Percentiles rank a stretch among this genome's conserved stretches.
Conservation (phyloP, 2,888 invertebrate genomes). For the Thysanoteuthis rhombus region DNA sequence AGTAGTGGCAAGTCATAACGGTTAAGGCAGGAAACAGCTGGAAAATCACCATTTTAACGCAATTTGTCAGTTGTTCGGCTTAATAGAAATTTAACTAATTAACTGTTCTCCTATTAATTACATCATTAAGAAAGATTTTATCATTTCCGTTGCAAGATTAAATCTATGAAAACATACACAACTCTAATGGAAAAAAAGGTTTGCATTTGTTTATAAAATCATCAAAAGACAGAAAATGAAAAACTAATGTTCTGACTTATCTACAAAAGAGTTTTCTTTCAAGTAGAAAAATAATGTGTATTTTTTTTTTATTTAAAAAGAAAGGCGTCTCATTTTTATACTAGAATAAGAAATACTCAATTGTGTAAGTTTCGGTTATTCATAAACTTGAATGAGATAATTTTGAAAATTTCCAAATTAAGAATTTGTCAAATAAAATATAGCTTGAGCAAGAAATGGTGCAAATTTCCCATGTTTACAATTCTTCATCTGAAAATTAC, state of each 20-base stretch:
- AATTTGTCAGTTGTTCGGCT: constrained; percentile 20
- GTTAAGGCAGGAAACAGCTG: constrained; percentile 37
- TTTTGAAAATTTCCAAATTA: too few relatives aligned
- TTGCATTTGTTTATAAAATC: not conserved
- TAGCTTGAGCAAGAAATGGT: too few relatives aligned
- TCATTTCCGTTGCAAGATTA: not conserved
- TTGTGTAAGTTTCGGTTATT: not conserved
- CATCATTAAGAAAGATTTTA: not conserved
- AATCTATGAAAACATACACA: not conserved
- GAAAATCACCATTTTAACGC: constrained; percentile 38
- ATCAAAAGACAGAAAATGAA: not conserved
- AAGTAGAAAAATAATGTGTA: not conserved
- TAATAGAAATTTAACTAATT: constrained; percentile 17
- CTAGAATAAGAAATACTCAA: not conserved
- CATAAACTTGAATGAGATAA: not conserved
- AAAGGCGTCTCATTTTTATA: not conserved
- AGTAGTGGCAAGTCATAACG: constrained; percentile 37
- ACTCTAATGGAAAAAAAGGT: not conserved
- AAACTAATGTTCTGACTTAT: not conserved
- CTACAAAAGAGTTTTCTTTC: not conserved
- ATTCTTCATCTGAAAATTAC: too few relatives aligned
- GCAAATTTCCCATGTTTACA: too few relatives aligned
- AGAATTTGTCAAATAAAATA: too few relatives aligned
- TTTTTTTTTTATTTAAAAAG: not conserved
- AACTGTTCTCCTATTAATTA: not conserved